Percentiles rank a stretch among this genome's conserved stretches.
These are phyloP conservation scores for Orchesella flavescens DNA, from an alignment of 2,888 invertebrate species.

Conservation along the genomic window DNA sequence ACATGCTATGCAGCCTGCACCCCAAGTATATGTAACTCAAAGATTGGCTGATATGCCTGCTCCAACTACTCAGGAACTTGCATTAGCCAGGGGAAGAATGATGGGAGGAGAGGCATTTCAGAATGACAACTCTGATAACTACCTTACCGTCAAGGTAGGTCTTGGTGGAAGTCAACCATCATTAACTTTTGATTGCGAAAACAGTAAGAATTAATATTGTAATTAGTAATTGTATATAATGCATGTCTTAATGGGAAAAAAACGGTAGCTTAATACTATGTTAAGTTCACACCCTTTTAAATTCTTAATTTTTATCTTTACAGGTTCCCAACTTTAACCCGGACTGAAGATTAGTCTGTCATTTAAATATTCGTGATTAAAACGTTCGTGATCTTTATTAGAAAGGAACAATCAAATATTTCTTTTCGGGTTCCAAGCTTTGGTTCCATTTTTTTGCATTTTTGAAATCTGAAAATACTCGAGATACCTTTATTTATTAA, in stretches of 20 bases:
- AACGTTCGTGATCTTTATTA: too few relatives aligned
- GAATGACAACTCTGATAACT: not conserved
- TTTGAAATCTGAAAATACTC: too few relatives aligned
- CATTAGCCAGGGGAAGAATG: not conserved
- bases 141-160: constrained; percentile 30
- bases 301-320: not conserved
- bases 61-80: constrained; percentile 16
- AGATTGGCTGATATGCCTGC: constrained; percentile 17
- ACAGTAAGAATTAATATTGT: constrained; percentile 32
- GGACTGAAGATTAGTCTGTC: not conserved
- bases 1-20: not conserved
- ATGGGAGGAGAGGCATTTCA: not conserved
- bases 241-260: not conserved
- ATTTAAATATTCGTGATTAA: too few relatives aligned
- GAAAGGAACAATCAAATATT: not conserved
- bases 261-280: too few relatives aligned
- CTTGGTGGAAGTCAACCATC: constrained; percentile 25
- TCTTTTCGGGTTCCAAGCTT: not conserved
- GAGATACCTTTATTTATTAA: too few relatives aligned
- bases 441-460: too few relatives aligned
- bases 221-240: not conserved
- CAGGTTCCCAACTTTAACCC: constrained; percentile 12
- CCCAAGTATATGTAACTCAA: not conserved
- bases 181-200: constrained; percentile 39
- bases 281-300: too few relatives aligned